Evolutionary conservation across 2,797 vertebrate species (phyloP), one percentile per base, ranked within the genome.

Genomic region (Lagodon rhomboides): DNA sequence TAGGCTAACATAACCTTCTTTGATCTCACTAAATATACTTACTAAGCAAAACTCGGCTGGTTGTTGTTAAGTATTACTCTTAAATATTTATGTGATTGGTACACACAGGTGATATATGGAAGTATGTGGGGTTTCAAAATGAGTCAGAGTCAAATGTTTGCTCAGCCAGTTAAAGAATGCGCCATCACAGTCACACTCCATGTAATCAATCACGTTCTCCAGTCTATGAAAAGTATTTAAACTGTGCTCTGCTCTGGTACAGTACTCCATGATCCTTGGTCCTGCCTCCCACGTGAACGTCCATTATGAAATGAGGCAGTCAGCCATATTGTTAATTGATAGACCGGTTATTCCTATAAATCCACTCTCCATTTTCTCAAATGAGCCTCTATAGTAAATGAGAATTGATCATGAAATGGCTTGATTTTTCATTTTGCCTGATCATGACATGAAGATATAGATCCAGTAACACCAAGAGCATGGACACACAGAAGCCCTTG

Each of bases 341-440:
- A 68, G 46, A 64, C 25, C 55, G 59, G 23, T 60, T 85, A 70
- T 75, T 75, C 47, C 64, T 63, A 73, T 67, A 50, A 80, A 76
- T 79, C 56, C 13, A 46, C 66, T 59, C 51, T 77, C 41, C 27
- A 54, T 82, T 87, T 68, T 75, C 27, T 80, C 49, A 12, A 85
- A 75, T 47, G 69, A 77, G 44, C 69, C 61, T 49, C 68, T 82
- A 72, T 74, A 79, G 50, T 51, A 86, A 91, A 92, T 89, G 41
- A 83, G 50, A 87, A 90, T 88, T 58, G 68, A 91, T 90, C 38
- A 68, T 72, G 1, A 74, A 79, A 82, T 44, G n/a, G 18, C 46
- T 64, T 50, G 38, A 81, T 75, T 79, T 82, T 83, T 83, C 46
- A 54, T 77, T 34, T 22, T 54, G 38, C 49, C 43, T 43, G 30